These are phyloP conservation scores for Acestrorhynchus altus DNA, from an alignment of 2,797 vertebrate species.

Conservation along the genomic window DNA sequence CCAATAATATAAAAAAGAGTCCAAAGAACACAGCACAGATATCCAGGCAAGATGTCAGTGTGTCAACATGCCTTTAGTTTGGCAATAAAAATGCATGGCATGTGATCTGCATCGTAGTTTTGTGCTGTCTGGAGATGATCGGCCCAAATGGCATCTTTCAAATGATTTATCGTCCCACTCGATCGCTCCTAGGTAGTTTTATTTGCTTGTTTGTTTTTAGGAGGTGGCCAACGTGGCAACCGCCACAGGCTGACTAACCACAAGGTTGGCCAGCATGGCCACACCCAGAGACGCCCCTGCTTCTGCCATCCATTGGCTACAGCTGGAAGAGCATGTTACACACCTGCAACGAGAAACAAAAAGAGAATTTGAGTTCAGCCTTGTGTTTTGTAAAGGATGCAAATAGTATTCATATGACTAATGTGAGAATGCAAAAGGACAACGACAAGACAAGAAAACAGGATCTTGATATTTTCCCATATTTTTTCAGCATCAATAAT, in stretches of 20 bases:
- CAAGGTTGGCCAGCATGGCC: neutral
- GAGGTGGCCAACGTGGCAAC: neutral
- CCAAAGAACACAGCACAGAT: neutral
- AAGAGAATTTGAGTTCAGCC: neutral
- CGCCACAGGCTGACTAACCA: slow-evolving; percentile 15
- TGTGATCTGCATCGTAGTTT: neutral
- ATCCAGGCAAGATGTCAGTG: slow-evolving; percentile 24
- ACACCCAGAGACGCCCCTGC: neutral
- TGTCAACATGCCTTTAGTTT: slow-evolving; percentile 38
- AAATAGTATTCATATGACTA: neutral
- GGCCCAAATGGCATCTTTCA: neutral
- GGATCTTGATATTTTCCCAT: too few relatives aligned
- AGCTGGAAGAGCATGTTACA: slow-evolving; percentile 6
- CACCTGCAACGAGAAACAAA: slow-evolving; percentile 44
- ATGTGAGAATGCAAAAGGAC: too few relatives aligned
- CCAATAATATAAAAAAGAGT: neutral
- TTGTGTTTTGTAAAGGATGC: neutral
- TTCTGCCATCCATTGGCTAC: slow-evolving; percentile 25
- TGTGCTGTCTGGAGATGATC: slow-evolving; percentile 30
- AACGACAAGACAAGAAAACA: too few relatives aligned
- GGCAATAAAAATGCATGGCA: slow-evolving; percentile 31
- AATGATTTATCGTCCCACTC: neutral
- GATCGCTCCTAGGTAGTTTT: slow-evolving; percentile 33
- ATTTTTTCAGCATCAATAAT: too few relatives aligned
- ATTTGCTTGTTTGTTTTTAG: slow-evolving; percentile 20